Conservation (phyloP, 2,888 invertebrate genomes). For the Agriopis leucophaearia region DNA sequence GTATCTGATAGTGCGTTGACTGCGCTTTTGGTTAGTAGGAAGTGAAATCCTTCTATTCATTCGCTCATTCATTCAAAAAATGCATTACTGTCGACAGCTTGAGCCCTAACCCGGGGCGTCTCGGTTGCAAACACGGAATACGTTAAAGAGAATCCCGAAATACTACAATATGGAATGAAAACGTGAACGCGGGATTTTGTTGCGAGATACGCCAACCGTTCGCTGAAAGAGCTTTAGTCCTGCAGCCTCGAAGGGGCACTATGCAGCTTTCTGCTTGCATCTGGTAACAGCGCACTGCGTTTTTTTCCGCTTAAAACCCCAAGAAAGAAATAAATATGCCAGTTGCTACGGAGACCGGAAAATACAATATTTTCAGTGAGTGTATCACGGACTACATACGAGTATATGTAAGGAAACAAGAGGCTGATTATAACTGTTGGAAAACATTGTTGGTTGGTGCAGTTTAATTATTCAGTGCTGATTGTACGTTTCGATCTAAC, state of each 20-base stretch:
- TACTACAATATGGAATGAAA: slow-evolving; percentile 72
- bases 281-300: slow-evolving; percentile 60
- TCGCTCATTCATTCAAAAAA: slow-evolving; percentile 81
- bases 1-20: slow-evolving; percentile 47
- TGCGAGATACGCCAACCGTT: slow-evolving; percentile 68
- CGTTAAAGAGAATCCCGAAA: slow-evolving; percentile 69
- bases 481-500: no score
- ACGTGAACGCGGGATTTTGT: slow-evolving; percentile 76
- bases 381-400: no score
- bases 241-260: slow-evolving; percentile 48
- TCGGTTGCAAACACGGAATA: slow-evolving; percentile 71
- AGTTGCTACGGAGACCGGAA: slow-evolving; percentile 46
- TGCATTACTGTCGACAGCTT: slow-evolving; percentile 70
- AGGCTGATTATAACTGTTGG: no score
- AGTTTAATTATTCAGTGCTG: no score
- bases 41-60: slow-evolving; percentile 79
- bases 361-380: slow-evolving; percentile 35
- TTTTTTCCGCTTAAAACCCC: slow-evolving; percentile 71
- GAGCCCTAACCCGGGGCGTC: slow-evolving; percentile 62
- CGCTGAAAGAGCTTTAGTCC: slow-evolving; percentile 66
- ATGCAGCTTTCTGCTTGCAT: slow-evolving; percentile 62
- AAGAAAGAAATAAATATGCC: slow-evolving; percentile 57
- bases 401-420: no score
- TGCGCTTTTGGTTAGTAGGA: slow-evolving; percentile 73
- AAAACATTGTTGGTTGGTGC: no score